Base-by-base conservation (phyloP, 2,888 invertebrate species). In the Hoplodrina blanda region DNA sequence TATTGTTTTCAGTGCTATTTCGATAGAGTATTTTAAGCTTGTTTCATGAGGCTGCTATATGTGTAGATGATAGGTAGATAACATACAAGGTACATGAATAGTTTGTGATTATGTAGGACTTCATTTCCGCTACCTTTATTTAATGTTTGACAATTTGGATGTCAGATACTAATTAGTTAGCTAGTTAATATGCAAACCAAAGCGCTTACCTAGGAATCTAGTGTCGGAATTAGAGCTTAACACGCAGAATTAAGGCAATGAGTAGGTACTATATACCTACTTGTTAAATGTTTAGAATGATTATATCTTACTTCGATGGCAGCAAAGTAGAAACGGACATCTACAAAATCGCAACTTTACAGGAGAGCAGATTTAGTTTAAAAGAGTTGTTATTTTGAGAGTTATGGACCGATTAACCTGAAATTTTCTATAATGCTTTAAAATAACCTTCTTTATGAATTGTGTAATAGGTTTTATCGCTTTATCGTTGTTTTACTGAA, bases 41-140 rank as follows among this genome's bases (percentile, higher is more conserved):
- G 17, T 15, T 17, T 15, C 6, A 15, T 46, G 46, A 6, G 17
- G 17, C 4, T 5, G 2, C 5, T 46, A 15, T 15, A 46, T 15
- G 15, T 46, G 46, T 15, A 15, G 46, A 17, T 46, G 46, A 46
- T 46, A 5, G 46, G 19, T 46, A 30, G 13, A 8, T 13, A 41
- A 20, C 25, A 30, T 30, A 59, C 41, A 30, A 46, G 2, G 8
- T 10, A 46, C 37, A 46, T 57, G 17, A 13, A 37, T 49, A 41
- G 68, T 70, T 55, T n/a, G 11, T 8, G 13, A 8, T 44, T 56
- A 69, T 61, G 44, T 77, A 69, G 73, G 57, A 49, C 78, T 57
- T 41, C n/a, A 57, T 57, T 70, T 77, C 73, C 52, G 73, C 4
- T 19, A 17, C 46, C 61, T 62, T 46, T 20, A 53, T 50, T 19